Conservation (phyloP, 2,888 invertebrate genomes). For the Allophyes oxyacanthae region DNA sequence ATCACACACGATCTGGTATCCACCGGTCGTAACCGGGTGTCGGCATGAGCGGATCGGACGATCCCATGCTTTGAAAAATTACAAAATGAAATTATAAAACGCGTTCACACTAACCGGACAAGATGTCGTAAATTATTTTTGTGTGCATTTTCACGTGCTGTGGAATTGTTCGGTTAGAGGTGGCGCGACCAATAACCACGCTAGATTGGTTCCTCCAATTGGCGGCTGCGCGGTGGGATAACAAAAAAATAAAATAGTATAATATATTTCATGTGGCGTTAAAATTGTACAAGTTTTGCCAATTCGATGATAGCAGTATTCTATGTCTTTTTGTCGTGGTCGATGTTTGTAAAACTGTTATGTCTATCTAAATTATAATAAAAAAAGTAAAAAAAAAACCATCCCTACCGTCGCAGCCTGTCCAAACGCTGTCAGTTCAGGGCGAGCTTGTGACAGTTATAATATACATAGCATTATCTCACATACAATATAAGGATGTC, state of each 20-base stretch:
- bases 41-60: conserved; percentile 59
- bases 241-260: conserved; percentile 49
- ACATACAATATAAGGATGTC: conserved; percentile 75
- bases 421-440: conserved; percentile 65
- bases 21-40: conserved; percentile 51
- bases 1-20: conserved; percentile 53
- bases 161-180: conserved; percentile 42
- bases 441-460: conserved; percentile 72
- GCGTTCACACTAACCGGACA: conserved; percentile 31
- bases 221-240: conserved; percentile 63
- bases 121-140: conserved; percentile 37
- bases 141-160: conserved; percentile 38
- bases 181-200: conserved; percentile 57
- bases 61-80: conserved; percentile 64
- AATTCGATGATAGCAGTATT: conserved; percentile 60
- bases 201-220: conserved; percentile 64
- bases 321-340: conserved; percentile 61
- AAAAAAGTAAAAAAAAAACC: conserved; percentile 32
- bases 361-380: conserved; percentile 59
- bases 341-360: conserved; percentile 60
- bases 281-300: conserved; percentile 54
- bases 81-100: conserved; percentile 46
- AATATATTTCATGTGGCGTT: conserved; percentile 49
- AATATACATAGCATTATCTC: conserved; percentile 76
- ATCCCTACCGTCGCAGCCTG: conserved; percentile 58